Evolutionary conservation across 2,888 invertebrate genomes (phyloP), one percentile per base, ranked within the genome.

Genomic region (Odontothrips loti): DNA sequence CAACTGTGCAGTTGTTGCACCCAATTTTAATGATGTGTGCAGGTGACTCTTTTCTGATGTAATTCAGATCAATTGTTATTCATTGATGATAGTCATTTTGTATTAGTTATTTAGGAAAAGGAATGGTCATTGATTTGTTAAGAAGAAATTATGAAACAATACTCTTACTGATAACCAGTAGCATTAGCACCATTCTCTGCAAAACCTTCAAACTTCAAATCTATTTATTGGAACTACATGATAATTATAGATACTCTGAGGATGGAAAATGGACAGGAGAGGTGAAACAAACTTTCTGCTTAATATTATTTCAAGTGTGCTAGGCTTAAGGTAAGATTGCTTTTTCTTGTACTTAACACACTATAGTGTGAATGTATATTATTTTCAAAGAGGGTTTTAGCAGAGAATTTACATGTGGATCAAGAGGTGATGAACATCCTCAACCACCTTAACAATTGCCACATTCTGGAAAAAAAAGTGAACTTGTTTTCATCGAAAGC

Each of bases 131-230:
- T 58, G 27, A 75, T 11, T 23, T 75, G 27, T 75, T 75, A 75
- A 27, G 68, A 75, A 75, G 27, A 27, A 27, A 75, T 75, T 23
- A 75, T 27, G 23, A 75, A 23, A 75, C 58, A 80, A 79, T 83
- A 79, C 80, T 82, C 81, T 82, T 82, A 81, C 81, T 80, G 80
- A 63, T 80, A 80, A 58, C 63, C 80, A 79, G 79, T 80, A 68
- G 80, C 29, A 51, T 47, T 68, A 51, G 80, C 81, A 81, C 79
- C 79, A 83, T 83, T 83, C 83, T 83, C 83, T 83, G 83, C 83
- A 81, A 83, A 83, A 82, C 83, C 82, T 81, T 79, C 43, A 80
- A 79, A 80, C 68, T 78, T 78, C 75, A 68, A 82, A 82, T 47
- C 79, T 79, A 48, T 78, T 75, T 75, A 75, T 75, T 75, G 68